phyloP scores from a whole-genome alignment of 2,113 vertebrate species.

The Channa argus region DNA sequence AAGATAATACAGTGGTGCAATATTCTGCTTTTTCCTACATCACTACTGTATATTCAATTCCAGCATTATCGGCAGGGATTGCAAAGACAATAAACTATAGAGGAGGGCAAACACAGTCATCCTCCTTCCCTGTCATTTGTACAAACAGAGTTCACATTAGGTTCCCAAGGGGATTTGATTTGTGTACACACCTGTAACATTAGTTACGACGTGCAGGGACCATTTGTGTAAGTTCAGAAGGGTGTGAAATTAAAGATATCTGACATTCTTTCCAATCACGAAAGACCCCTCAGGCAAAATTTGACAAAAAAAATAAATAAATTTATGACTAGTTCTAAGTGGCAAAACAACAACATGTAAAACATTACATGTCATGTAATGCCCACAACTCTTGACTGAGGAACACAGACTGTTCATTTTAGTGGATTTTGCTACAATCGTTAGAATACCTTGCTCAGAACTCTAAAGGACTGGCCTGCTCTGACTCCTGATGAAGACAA shows the following conservation, averaged over 20 bases:
- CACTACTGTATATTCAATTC: background rate
- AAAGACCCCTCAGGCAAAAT: background rate
- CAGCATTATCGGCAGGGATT: constrained; percentile 6
- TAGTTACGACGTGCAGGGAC: constrained; percentile 3
- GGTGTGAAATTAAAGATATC: constrained; percentile 17
- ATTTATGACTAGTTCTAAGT: too few species aligned
- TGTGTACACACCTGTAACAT: constrained; percentile 26
- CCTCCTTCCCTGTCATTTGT: constrained; percentile 12
- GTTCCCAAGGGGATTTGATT: constrained; percentile 15
- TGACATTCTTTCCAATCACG: too few species aligned
- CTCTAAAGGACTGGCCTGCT: background rate
- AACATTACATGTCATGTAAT: constrained; percentile 1
- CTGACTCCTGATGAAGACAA: background rate
- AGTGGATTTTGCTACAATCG: background rate
- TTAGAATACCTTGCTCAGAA: background rate
- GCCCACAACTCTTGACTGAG: background rate
- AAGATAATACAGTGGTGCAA: background rate
- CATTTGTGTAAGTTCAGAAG: constrained; percentile 7
- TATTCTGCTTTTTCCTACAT: background rate
- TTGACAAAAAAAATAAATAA: too few species aligned
- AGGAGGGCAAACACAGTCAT: background rate
- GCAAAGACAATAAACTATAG: constrained; percentile 11
- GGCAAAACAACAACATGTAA: too few species aligned
- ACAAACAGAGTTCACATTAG: constrained; percentile 34
- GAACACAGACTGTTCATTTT: background rate